Evolutionary conservation across 2,888 invertebrate genomes (phyloP).

Genomic region (Ennomos quercinarius): DNA sequence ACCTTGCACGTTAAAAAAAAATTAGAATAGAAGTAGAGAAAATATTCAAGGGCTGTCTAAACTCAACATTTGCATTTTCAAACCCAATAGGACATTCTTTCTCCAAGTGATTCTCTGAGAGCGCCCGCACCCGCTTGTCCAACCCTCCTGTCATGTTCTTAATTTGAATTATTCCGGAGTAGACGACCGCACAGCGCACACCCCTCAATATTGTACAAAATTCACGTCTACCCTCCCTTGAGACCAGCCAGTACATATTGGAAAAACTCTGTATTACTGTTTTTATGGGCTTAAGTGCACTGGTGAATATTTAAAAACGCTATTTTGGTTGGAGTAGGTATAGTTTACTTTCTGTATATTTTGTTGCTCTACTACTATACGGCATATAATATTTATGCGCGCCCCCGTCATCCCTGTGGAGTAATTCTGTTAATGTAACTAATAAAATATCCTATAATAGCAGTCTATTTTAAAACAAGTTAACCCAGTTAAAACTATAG

Average conservation of each 20-base stretch:
- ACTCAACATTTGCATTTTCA: neutral
- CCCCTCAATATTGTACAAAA: conserved; percentile 66
- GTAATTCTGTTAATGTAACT: too few relatives aligned
- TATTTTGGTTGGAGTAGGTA: neutral
- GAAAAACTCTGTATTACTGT: conserved; percentile 54
- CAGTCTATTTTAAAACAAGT: too few relatives aligned
- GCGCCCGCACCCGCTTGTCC: conserved; percentile 46
- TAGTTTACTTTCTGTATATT: too few relatives aligned
- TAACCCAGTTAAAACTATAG: too few relatives aligned
- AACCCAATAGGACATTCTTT: neutral
- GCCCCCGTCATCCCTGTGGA: too few relatives aligned
- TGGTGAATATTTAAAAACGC: conserved; percentile 44
- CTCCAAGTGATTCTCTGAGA: conserved; percentile 22
- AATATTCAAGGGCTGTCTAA: too few relatives aligned
- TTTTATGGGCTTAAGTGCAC: conserved; percentile 51
- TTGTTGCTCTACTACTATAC: neutral
- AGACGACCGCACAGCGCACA: conserved; percentile 57
- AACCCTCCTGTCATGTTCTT: conserved; percentile 74
- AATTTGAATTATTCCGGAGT: conserved; percentile 79
- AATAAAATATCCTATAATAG: too few relatives aligned
- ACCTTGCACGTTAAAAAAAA: too few relatives aligned
- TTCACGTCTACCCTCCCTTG: conserved; percentile 61
- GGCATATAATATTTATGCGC: too few relatives aligned
- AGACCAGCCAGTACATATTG: conserved; percentile 46
- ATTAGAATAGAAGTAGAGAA: too few relatives aligned